Evolutionary conservation across 64 coral and sea anemone species (phyloP).

Genomic region (Orbicella faveolata): DNA sequence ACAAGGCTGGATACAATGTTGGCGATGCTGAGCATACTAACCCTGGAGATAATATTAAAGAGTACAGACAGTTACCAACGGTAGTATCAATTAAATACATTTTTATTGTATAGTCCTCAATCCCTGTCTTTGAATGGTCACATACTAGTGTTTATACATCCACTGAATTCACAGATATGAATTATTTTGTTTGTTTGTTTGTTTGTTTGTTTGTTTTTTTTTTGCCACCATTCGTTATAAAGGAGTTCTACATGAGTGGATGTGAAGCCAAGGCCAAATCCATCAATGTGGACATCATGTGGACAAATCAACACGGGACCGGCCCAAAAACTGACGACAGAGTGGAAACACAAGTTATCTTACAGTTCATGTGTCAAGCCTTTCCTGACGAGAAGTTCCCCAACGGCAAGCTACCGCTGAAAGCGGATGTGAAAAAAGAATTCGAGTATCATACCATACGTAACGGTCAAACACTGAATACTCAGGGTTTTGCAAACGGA

Average conservation of each 20-base stretch:
- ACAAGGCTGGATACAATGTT: slow-evolving; percentile 31
- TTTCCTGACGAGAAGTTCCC: neutral
- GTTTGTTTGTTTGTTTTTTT: too few relatives aligned
- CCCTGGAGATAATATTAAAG: neutral
- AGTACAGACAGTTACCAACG: neutral
- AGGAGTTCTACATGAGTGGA: slow-evolving; percentile 38
- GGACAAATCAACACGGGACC: slow-evolving; percentile 45
- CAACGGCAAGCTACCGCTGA: too few relatives aligned
- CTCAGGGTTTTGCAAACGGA: neutral
- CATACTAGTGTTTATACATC: neutral
- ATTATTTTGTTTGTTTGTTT: neutral
- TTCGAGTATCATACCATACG: slow-evolving; percentile 23
- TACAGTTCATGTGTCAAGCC: slow-evolving; percentile 37
- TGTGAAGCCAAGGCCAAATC: neutral
- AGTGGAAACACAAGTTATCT: slow-evolving; percentile 44
- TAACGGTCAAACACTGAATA: neutral
- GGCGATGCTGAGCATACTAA: neutral
- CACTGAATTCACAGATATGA: too few relatives aligned
- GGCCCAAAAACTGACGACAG: slow-evolving; percentile 7
- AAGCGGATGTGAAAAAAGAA: neutral
- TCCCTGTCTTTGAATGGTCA: too few relatives aligned
- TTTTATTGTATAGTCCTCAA: neutral
- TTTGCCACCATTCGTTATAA: neutral
- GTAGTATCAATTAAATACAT: neutral
- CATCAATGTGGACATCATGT: slow-evolving; percentile 26